phyloP scores from a whole-genome alignment of 2,888 invertebrate genomes.

The Scaptomyza reducta region DNA sequence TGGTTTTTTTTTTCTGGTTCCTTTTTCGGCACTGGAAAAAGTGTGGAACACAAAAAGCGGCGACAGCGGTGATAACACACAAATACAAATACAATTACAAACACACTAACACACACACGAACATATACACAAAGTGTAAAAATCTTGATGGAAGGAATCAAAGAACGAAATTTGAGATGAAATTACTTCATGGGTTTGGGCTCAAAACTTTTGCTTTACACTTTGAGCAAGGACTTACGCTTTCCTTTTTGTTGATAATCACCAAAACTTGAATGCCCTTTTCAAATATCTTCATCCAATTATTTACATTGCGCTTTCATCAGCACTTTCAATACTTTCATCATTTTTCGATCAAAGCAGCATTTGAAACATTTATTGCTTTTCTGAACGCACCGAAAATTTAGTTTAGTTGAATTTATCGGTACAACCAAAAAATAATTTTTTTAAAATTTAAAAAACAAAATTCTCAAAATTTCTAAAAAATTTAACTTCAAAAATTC shows the following conservation, averaged over 20 bases:
- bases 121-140: conserved; percentile 8
- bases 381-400: too few relatives aligned
- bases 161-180: conserved; percentile 23
- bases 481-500: too few relatives aligned
- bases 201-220: not conserved
- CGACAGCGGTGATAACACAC: conserved; percentile 64
- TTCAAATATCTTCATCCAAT: not conserved
- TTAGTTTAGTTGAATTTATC: too few relatives aligned
- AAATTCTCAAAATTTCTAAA: too few relatives aligned
- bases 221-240: too few relatives aligned
- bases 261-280: conserved; percentile 21
- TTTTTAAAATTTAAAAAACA: too few relatives aligned
- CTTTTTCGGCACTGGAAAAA: conserved; percentile 25
- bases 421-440: too few relatives aligned
- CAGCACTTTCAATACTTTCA: too few relatives aligned
- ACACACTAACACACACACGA: conserved; percentile 12
- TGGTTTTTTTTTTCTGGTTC: conserved; percentile 9
- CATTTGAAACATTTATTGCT: too few relatives aligned
- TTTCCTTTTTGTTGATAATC: not conserved
- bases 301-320: too few relatives aligned
- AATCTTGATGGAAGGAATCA: not conserved
- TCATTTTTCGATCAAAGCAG: too few relatives aligned
- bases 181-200: conserved; percentile 27
- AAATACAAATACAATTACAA: conserved; percentile 10
- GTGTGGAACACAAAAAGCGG: conserved; percentile 53